These are phyloP conservation scores for Chromobotia macracanthus DNA, from an alignment of 2,797 vertebrate genomes.

Conservation along the genomic window DNA sequence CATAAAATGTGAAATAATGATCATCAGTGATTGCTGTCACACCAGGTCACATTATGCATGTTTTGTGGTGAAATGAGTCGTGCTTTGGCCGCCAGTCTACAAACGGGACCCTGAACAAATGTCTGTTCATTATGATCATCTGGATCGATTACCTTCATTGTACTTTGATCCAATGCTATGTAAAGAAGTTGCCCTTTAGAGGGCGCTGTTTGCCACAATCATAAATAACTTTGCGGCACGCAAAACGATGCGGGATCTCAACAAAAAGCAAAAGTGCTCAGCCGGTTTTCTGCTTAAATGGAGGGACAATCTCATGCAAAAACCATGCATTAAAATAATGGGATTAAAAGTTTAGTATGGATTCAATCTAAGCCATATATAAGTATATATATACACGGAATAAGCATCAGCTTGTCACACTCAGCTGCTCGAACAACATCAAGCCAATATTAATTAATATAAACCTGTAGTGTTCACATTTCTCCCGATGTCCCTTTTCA, in stretches of 20 bases:
- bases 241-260: not conserved
- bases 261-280: not conserved
- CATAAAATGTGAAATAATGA: constrained; percentile 25
- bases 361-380: not conserved
- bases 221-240: not conserved
- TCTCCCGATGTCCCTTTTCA: constrained; percentile 30
- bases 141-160: not conserved
- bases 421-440: constrained; percentile 61
- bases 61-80: constrained; percentile 8
- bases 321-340: not conserved
- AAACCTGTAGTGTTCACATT: constrained; percentile 54
- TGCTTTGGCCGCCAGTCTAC: constrained; percentile 26
- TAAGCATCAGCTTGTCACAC: constrained; percentile 6
- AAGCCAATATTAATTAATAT: no score
- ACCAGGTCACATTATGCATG: constrained; percentile 4
- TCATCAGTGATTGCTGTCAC: not conserved
- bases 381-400: not conserved
- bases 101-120: constrained; percentile 29
- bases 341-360: not conserved
- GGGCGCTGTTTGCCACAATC: constrained; percentile 3
- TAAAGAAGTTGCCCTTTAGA: not conserved
- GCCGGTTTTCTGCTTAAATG: not conserved
- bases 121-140: not conserved
- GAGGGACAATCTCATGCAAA: not conserved
- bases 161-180: not conserved